These are phyloP conservation scores for Heterohyrax brucei DNA, from an alignment of 2,797 vertebrate genomes.

Conservation along the genomic window DNA sequence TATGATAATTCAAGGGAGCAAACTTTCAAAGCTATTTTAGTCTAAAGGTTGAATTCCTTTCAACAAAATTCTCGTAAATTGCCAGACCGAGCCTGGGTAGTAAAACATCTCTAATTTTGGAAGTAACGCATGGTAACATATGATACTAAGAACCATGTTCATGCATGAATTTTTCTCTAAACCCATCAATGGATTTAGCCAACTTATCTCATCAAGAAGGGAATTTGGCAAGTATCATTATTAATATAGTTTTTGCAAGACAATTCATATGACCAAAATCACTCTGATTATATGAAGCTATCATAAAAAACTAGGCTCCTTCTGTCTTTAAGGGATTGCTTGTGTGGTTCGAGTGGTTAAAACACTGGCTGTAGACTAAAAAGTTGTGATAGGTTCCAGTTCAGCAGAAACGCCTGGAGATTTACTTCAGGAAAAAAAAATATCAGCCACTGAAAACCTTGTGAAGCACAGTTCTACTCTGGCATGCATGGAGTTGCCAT, in stretches of 20 bases:
- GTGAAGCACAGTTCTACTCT: too few relatives aligned
- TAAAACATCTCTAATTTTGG: constrained; percentile 41
- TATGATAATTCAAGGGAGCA: neutral
- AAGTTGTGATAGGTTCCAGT: too few relatives aligned
- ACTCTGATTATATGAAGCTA: neutral
- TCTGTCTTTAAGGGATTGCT: neutral
- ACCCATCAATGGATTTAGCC: neutral
- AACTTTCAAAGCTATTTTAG: neutral
- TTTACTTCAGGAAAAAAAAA: too few relatives aligned
- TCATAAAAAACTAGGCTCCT: neutral
- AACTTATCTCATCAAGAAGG: neutral
- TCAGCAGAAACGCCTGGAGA: too few relatives aligned
- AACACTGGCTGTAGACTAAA: too few relatives aligned
- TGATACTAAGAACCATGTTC: neutral
- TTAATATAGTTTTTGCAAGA: neutral
- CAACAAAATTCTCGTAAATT: constrained; percentile 32
- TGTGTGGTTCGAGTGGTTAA: too few relatives aligned
- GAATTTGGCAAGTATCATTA: neutral
- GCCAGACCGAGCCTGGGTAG: neutral
- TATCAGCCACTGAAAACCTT: too few relatives aligned
- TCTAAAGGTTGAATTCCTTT: constrained; percentile 53
- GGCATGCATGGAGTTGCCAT: too few relatives aligned
- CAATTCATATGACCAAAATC: neutral
- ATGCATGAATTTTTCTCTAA: neutral
- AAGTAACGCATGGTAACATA: constrained; percentile 60